Conservation (phyloP, 2,888 invertebrate species). For the Sympetrum striolatum region DNA sequence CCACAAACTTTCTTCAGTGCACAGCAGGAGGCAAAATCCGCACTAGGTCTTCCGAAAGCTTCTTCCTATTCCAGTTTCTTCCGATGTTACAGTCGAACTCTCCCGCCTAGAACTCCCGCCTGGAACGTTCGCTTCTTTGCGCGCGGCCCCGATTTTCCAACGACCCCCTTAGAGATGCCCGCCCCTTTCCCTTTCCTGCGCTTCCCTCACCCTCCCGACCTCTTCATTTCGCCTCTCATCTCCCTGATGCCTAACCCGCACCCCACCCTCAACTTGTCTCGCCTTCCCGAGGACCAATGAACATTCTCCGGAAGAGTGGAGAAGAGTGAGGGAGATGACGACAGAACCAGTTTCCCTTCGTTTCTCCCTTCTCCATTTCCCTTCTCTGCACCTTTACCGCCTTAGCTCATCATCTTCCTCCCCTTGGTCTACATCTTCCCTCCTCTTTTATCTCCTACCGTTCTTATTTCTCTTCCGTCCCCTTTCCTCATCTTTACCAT, state of each 20-base stretch:
- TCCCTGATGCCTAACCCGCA: conserved; percentile 22
- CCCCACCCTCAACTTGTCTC: conserved; percentile 11
- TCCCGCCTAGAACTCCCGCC: conserved; percentile 1
- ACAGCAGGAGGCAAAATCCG: background rate
- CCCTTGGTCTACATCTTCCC: background rate
- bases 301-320: conserved; percentile 5
- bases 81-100: conserved; percentile 34
- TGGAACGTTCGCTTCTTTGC: conserved; percentile 4
- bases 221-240: conserved; percentile 36
- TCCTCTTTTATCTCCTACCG: background rate
- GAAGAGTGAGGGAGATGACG: conserved; percentile 46
- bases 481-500: background rate
- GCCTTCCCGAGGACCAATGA: conserved; percentile 40
- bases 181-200: conserved; percentile 33
- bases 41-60: background rate
- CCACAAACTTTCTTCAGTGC: background rate
- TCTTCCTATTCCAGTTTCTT: background rate
- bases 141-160: conserved; percentile 1
- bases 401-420: conserved; percentile 27
- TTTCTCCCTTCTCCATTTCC: conserved; percentile 33
- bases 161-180: background rate
- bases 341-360: conserved; percentile 50
- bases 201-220: conserved; percentile 41
- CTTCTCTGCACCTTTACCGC: background rate
- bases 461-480: background rate